Base-by-base conservation (phyloP, 2,113 vertebrate genomes). In the Nycticryphes semicollaris region DNA sequence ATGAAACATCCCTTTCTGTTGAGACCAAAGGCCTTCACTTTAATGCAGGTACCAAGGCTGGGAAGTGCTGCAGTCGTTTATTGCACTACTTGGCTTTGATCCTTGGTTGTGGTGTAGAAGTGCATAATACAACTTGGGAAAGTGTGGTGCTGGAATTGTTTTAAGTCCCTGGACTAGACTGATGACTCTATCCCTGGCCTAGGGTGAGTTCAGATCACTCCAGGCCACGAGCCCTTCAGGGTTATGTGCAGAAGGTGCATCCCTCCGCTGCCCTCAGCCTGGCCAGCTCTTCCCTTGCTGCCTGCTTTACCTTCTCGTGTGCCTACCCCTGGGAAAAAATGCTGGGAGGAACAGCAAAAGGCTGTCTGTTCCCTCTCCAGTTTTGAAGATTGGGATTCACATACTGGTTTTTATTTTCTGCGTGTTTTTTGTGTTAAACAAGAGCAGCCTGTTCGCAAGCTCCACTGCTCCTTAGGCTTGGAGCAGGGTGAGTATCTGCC, bases 71-170 rank as follows among this genome's bases (percentile, higher is more conserved):
- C 64, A 74, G 85, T 80, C 54, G 2, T 57, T 91, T 51, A 39
- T 7, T 77, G 69, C 64, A 14, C 90, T 6, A 11, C 85, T 96
- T 97, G 85, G 90, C 96, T 96, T 96, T 94, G 88, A 93, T 94
- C 76, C 88, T 70, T 56, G 48, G 68, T 22, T 92, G 88, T 74
- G 79, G 88, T 43, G 47, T 28, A 56, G 73, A 47, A 94, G 72
- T 23, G 79, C 48, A 27, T 54, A 20, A 35, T 6, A 30, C 64
- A 67, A 3, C 83, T 81, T 59, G 51, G 87, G 75, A 56, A 67
- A 48, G 60, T 64, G 68, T 19, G 48, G 60, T 56, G 69, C 25
- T 51, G 84, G 60, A 70, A 54, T 50, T 59, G 50, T 89, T 93
- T 88, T 27, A 7, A 83, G 57, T 45, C 60, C 56, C 80, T 74